Evolutionary conservation across 2,113 vertebrate species (phyloP).

Genomic region (Acanthochromis polyacanthus): DNA sequence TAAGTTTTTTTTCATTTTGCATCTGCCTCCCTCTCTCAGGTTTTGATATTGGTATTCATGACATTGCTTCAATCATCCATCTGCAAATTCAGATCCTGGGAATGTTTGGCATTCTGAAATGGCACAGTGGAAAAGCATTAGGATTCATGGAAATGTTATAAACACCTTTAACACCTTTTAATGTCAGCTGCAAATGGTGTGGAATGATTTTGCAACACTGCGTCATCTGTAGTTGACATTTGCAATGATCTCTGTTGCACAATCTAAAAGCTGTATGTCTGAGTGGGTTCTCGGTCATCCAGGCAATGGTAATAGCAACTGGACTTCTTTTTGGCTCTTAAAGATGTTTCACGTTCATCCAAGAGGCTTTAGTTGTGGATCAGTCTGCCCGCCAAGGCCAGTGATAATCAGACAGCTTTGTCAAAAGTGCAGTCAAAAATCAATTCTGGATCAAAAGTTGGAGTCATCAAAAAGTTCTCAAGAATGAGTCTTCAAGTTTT

Average conservation of each 20-base stretch:
- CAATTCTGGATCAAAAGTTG: no score
- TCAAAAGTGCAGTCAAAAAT: no score
- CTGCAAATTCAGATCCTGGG: neutral
- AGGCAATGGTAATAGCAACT: no score
- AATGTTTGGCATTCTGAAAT: neutral
- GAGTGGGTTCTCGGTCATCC: no score
- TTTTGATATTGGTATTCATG: neutral
- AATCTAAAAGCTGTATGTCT: neutral
- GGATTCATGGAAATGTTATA: neutral
- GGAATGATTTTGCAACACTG: neutral
- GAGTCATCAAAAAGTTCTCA: no score
- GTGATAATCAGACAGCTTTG: no score
- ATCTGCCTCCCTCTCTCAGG: neutral
- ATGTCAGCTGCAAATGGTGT: neutral
- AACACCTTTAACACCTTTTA: slow-evolving; percentile 2
- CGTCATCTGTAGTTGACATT: slow-evolving; percentile 1
- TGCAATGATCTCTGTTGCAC: neutral
- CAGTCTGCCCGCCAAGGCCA: no score
- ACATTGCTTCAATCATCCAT: neutral
- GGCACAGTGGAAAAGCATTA: slow-evolving; percentile 3
- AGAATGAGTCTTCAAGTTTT: no score
- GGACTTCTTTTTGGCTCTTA: no score
- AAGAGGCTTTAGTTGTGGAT: no score
- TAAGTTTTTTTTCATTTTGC: no score
- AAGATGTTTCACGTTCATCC: no score